Base-by-base conservation (phyloP, 2,797 vertebrate genomes). In the Gorsachius magnificus region DNA sequence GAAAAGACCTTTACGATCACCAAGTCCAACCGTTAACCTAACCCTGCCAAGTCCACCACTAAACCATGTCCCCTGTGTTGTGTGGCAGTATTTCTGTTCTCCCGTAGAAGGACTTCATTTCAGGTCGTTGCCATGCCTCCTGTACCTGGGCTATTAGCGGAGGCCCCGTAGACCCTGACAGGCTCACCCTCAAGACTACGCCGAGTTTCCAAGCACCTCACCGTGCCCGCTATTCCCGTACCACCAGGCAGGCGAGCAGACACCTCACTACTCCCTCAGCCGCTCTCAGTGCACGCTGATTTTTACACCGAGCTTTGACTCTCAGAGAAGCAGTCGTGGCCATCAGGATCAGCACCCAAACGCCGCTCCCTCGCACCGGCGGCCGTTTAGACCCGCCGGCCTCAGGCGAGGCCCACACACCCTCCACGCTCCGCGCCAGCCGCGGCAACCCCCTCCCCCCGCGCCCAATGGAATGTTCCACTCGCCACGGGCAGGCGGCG, bases 191-290 rank as follows among this genome's bases (percentile, higher is more conserved):
- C 35, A n/a, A 24, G 15, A 1, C 31, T 0, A 33, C 18, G 16
- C 2, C 2, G 6, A 13, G 21, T 0, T 5, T 0, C 24, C 0
- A 4, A 35, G 11, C 1, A 4, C 22, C 35, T 5, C 54, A 8
- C 24, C 9, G 0, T 0, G 0, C 0, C 11, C 43, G 5, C 69
- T 3, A 4, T 2, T n/a, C 20, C 48, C 2, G 1, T 1, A 7
- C 25, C 0, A 25, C 7, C 68, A 4, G 22, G 20, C 5, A 17
- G 68, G 61, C 9, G 2, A 24, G 28, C 36, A 17, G 45, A 10
- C n/a, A 53, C 38, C n/a, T 10, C 7, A 2, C 45, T 17, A 2
- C 57, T 33, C 78, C n/a, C 22, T 72, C 35, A 7, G 50, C 31
- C 17, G 10, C 57, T 38, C 36, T 48, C 58, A 24, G 25, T 1